Percentiles rank a stretch among this genome's conserved stretches.
These are phyloP conservation scores for Mungos mungo DNA, from an alignment of 2,113 vertebrate genomes.

Conservation along the genomic window DNA sequence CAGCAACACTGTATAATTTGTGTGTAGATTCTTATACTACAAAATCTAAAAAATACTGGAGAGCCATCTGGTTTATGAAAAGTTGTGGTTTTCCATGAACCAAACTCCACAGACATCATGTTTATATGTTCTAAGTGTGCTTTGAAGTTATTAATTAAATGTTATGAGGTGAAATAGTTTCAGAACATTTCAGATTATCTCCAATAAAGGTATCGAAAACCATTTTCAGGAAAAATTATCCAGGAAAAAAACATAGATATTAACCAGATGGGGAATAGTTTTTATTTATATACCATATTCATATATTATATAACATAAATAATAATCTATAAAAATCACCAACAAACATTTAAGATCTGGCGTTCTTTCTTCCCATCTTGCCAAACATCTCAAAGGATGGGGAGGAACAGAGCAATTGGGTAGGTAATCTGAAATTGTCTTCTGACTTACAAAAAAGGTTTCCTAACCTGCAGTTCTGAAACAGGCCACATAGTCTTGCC, in stretches of 20 bases:
- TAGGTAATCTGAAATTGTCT: slow-evolving; percentile 18
- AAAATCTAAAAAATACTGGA: slow-evolving; percentile 62
- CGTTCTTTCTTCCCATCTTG: neutral
- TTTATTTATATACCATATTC: neutral
- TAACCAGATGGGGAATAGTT: neutral
- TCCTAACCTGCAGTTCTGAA: neutral
- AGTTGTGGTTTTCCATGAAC: slow-evolving; percentile 37
- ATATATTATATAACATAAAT: neutral
- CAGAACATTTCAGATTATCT: slow-evolving; percentile 30
- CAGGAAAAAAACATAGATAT: neutral
- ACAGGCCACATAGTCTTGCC: neutral
- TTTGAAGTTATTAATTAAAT: slow-evolving; percentile 36
- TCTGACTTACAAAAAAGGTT: neutral
- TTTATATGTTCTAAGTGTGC: neutral
- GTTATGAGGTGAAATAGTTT: slow-evolving; percentile 29
- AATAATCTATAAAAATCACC: neutral
- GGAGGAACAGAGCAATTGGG: neutral
- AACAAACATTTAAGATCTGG: neutral
- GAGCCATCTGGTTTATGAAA: slow-evolving; percentile 58
- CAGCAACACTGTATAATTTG: slow-evolving; percentile 44
- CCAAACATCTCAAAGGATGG: neutral
- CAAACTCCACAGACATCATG: neutral
- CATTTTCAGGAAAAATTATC: neutral
- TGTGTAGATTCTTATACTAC: slow-evolving; percentile 60
- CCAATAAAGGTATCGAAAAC: neutral